Conservation (phyloP, 2,797 vertebrate genomes). For the Rhinophrynus dorsalis region DNA sequence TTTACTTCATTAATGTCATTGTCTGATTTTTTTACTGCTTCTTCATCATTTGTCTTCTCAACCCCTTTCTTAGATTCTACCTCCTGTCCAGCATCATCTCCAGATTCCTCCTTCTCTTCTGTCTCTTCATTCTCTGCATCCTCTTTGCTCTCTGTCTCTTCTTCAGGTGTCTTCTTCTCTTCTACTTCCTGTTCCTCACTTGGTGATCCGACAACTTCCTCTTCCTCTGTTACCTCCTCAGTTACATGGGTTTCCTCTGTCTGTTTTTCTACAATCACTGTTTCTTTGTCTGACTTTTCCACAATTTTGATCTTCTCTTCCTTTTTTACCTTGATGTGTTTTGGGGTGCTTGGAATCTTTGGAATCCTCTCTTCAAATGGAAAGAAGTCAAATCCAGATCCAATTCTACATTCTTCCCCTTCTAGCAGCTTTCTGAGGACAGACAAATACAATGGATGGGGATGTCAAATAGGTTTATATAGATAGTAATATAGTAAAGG, state of each 20-base stretch:
- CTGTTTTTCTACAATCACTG: constrained; percentile 88
- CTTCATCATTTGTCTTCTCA: neutral
- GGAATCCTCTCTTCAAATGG: constrained; percentile 74
- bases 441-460: constrained; percentile 12
- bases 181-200: constrained; percentile 55
- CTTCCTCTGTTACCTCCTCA: constrained; percentile 83
- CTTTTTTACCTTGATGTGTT: constrained; percentile 80
- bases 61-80: constrained; percentile 45
- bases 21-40: constrained; percentile 60
- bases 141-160: constrained; percentile 43
- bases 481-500: too few relatives aligned
- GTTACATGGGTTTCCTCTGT: constrained; percentile 91
- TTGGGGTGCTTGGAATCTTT: constrained; percentile 64
- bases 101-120: neutral
- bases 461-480: neutral
- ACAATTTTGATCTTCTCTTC: constrained; percentile 76
- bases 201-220: constrained; percentile 70
- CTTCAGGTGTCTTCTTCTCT: constrained; percentile 38
- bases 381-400: constrained; percentile 73
- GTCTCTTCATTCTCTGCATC: constrained; percentile 16
- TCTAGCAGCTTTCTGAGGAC: constrained; percentile 85
- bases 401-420: constrained; percentile 87
- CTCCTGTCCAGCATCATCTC: constrained; percentile 51
- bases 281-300: constrained; percentile 84
- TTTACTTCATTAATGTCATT: neutral